Conservation (phyloP, 2,797 vertebrate genomes). For the Crypturellus tataupa region DNA sequence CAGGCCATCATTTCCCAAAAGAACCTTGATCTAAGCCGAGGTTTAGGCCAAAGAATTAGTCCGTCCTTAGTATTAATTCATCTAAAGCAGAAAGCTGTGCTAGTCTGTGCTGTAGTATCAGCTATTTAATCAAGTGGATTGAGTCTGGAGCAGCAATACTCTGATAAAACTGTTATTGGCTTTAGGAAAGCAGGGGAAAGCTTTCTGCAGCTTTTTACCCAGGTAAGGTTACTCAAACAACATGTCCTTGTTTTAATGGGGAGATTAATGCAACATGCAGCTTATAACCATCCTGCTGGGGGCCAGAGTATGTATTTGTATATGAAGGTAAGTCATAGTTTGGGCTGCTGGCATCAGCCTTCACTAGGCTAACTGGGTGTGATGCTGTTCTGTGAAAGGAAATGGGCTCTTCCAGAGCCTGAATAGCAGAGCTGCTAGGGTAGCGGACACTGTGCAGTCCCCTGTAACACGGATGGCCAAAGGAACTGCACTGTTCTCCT, state of each 20-base stretch:
- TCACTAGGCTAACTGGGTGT: neutral
- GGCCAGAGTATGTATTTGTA: neutral
- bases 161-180: neutral
- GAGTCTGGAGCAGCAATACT: neutral
- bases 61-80: conserved; percentile 58
- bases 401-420: neutral
- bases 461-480: neutral
- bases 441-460: neutral
- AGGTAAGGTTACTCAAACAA: neutral
- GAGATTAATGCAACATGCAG: neutral
- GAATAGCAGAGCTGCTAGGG: neutral
- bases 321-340: neutral
- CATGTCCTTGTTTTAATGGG: neutral
- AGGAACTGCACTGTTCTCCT: conserved; percentile 57
- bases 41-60: conserved; percentile 70
- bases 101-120: conserved; percentile 18
- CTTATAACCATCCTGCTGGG: neutral
- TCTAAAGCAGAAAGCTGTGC: conserved; percentile 39
- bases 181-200: neutral
- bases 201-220: conserved; percentile 41
- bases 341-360: conserved; percentile 20
- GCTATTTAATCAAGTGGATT: conserved; percentile 10
- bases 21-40: conserved; percentile 40
- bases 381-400: conserved; percentile 12
- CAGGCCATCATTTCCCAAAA: conserved; percentile 65